phyloP scores from a whole-genome alignment of 2,888 invertebrate genomes.

The Cataglyphis livida region DNA sequence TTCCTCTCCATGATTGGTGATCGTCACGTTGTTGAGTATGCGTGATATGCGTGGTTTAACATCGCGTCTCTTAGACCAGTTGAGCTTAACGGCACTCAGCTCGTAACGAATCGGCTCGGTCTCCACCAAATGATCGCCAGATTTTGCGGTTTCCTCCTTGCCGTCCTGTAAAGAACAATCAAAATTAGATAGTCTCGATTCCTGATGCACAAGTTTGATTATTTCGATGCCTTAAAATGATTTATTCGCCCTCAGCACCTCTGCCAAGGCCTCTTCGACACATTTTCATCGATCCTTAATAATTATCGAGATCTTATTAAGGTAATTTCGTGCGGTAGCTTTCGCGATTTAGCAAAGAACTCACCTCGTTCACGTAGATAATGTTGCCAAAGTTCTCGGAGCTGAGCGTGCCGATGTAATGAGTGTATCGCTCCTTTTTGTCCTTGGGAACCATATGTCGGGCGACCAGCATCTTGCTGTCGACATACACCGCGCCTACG shows the following conservation, averaged over 20 bases:
- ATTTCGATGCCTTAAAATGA: neutral
- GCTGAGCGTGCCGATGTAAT: slow-evolving; percentile 91
- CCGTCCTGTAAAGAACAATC: slow-evolving; percentile 73
- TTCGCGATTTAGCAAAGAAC: slow-evolving; percentile 50
- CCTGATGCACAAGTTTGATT: neutral
- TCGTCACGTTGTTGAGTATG: slow-evolving; percentile 84
- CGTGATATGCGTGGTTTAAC: slow-evolving; percentile 79
- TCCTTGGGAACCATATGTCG: slow-evolving; percentile 82
- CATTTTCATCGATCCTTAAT: no score
- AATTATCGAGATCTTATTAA: neutral
- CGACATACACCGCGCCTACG: slow-evolving; percentile 88
- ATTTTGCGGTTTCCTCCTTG: slow-evolving; percentile 73
- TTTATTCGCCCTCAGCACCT: neutral
- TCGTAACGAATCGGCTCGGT: slow-evolving; percentile 93
- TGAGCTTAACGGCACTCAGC: slow-evolving; percentile 89
- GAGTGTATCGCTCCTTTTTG: slow-evolving; percentile 84
- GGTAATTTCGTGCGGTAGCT: no score
- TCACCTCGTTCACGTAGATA: slow-evolving; percentile 88
- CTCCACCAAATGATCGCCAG: slow-evolving; percentile 92
- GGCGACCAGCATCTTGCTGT: slow-evolving; percentile 85
- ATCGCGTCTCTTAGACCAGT: slow-evolving; percentile 87
- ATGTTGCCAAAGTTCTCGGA: slow-evolving; percentile 89
- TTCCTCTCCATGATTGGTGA: slow-evolving; percentile 86
- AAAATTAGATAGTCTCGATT: neutral
- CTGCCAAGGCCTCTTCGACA: no score